A percentile compares a stretch with the other conserved stretches of the same genome.
phyloP scores from a whole-genome alignment of 2,113 vertebrate species.

The Mesembrinibis cayennensis region DNA sequence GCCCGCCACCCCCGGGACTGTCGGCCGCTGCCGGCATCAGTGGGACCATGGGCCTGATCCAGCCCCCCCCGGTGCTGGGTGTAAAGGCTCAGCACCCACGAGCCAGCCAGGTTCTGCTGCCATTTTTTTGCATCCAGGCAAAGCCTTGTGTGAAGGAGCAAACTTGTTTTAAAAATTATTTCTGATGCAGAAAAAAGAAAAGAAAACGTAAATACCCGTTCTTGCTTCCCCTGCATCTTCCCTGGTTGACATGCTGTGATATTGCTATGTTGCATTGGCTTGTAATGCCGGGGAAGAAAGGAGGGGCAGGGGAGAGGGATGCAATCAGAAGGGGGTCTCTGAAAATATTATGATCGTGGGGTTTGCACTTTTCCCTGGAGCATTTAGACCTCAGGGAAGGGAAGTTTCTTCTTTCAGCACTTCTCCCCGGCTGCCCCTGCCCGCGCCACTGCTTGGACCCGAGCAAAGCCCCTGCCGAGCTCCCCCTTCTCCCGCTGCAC shows the following conservation, averaged over 20 bases:
- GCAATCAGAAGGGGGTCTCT: fast-evolving
- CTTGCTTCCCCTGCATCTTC: not conserved
- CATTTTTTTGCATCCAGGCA: not conserved
- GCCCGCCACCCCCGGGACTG: fast-evolving
- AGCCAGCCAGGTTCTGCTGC: fast-evolving
- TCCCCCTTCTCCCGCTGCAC: not conserved
- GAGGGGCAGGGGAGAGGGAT: not conserved
- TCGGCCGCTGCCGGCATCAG: fast-evolving
- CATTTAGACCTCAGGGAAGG: not conserved
- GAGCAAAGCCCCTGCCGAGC: not conserved
- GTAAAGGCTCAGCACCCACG: fast-evolving
- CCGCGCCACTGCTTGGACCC: fast-evolving
- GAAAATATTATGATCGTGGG: not conserved
- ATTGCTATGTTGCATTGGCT: fast-evolving
- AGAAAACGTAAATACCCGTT: not conserved
- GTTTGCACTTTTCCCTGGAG: not conserved
- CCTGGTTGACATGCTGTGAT: fast-evolving
- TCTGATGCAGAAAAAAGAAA: not conserved
- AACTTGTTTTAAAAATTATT: not conserved
- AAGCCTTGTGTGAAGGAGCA: fast-evolving
- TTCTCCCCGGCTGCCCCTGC: fast-evolving
- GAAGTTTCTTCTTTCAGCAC: not conserved
- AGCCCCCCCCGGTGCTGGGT: fast-evolving
- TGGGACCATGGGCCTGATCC: not conserved
- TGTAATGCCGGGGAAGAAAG: fast-evolving